Conservation (phyloP, 2,888 invertebrate genomes). For the Tachystola acroxantha region DNA sequence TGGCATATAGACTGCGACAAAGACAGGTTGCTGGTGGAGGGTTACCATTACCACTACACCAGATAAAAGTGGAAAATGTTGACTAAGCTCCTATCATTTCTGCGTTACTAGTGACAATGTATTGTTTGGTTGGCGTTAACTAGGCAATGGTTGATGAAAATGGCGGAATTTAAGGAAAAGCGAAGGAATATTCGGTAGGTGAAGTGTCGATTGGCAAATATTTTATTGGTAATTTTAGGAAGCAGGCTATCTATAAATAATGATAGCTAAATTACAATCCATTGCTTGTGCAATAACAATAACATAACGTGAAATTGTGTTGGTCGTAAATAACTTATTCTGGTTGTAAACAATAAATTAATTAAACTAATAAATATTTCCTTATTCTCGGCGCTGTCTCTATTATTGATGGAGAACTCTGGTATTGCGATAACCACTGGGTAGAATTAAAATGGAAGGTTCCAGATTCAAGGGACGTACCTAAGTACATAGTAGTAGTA, state of each 20-base stretch:
- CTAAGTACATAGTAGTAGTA: too few relatives aligned
- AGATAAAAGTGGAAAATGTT: slow-evolving; percentile 1
- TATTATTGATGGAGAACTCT: too few relatives aligned
- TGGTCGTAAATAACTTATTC: too few relatives aligned
- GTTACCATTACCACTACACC: slow-evolving; percentile 3
- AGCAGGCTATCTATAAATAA: background rate
- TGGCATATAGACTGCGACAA: slow-evolving; percentile 17
- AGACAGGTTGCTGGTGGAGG: slow-evolving; percentile 1
- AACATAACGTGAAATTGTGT: too few relatives aligned
- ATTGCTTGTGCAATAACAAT: too few relatives aligned
- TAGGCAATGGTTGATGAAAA: background rate
- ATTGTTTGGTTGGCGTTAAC: background rate
- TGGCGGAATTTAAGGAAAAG: background rate
- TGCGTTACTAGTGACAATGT: background rate
- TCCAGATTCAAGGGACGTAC: too few relatives aligned
- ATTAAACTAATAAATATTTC: too few relatives aligned
- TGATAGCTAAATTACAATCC: background rate
- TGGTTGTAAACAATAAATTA: too few relatives aligned
- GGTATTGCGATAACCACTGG: too few relatives aligned
- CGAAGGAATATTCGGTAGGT: slow-evolving; percentile 4
- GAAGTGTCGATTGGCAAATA: slow-evolving; percentile 10
- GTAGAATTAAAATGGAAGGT: too few relatives aligned
- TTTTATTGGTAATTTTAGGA: slow-evolving; percentile 3
- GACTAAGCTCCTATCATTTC: slow-evolving; percentile 2
- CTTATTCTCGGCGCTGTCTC: too few relatives aligned